Conservation (phyloP, 2,113 vertebrate species). For the Epinephelus moara region DNA sequence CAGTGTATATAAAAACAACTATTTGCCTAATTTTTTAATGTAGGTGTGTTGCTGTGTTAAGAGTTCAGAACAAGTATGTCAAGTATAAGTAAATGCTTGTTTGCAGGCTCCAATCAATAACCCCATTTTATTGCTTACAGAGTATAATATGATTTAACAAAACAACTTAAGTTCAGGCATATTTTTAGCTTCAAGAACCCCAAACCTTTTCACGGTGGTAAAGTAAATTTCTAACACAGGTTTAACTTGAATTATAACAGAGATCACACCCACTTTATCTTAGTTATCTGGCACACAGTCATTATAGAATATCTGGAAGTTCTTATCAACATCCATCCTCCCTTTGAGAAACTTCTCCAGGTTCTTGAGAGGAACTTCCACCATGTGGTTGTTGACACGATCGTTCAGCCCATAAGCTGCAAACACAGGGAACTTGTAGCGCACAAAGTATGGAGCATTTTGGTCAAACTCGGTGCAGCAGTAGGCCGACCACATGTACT, state of each 20-base stretch:
- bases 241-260: background rate
- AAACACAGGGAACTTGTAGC: slow-evolving; percentile 83
- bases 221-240: background rate
- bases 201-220: background rate
- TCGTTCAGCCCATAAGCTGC: slow-evolving; percentile 79
- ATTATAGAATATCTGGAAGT: slow-evolving; percentile 84
- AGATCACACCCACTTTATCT: background rate
- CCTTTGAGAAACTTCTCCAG: slow-evolving; percentile 81
- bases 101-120: background rate
- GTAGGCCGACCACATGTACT: slow-evolving; percentile 82
- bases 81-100: no score
- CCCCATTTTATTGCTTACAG: slow-evolving; percentile 22
- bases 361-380: slow-evolving; percentile 79
- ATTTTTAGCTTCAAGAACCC: background rate
- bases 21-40: no score
- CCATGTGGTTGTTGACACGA: slow-evolving; percentile 76
- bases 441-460: slow-evolving; percentile 78
- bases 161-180: background rate
- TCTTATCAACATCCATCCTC: slow-evolving; percentile 81
- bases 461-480: slow-evolving; percentile 81
- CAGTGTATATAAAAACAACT: no score
- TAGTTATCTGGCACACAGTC: slow-evolving; percentile 78
- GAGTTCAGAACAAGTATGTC: no score
- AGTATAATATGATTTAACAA: background rate
- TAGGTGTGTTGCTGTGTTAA: no score